A percentile compares a stretch with the other conserved stretches of the same genome.
phyloP scores from a whole-genome alignment of 2,888 invertebrate genomes.

The Chymomyza caudatula region DNA sequence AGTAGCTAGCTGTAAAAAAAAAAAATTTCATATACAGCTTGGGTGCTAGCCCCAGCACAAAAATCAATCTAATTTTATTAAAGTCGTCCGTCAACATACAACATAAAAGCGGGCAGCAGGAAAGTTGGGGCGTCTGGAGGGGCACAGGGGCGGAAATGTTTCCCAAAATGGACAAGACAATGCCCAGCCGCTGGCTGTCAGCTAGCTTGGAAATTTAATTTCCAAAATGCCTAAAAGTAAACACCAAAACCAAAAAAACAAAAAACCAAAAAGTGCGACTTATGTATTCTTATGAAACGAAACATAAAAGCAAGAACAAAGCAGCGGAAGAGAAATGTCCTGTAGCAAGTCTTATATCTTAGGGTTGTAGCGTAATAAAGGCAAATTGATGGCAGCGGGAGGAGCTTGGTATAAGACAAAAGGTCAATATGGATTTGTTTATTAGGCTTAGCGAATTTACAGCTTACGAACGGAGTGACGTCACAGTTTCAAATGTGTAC shows the following conservation, averaged over 20 bases:
- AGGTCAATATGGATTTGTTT: too few relatives aligned
- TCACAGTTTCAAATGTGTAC: too few relatives aligned
- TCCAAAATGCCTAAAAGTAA: conserved; percentile 35
- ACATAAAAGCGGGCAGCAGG: conserved; percentile 19
- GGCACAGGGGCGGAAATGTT: not conserved
- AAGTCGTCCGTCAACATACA: conserved; percentile 57
- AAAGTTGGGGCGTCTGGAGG: not conserved
- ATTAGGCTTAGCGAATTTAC: too few relatives aligned
- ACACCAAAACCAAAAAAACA: not conserved
- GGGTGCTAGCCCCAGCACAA: conserved; percentile 33
- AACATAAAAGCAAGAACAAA: not conserved
- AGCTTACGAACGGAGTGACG: too few relatives aligned
- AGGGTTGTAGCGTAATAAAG: too few relatives aligned
- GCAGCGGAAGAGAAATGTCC: too few relatives aligned
- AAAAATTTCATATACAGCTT: not conserved
- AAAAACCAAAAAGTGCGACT: conserved; percentile 19
- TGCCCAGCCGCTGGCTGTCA: conserved; percentile 4
- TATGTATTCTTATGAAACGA: conserved; percentile 1
- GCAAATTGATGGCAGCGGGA: too few relatives aligned
- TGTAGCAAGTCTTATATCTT: too few relatives aligned
- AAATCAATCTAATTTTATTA: conserved; percentile 69
- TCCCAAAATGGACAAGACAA: conserved; percentile 26
- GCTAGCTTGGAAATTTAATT: conserved; percentile 33
- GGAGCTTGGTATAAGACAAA: too few relatives aligned
- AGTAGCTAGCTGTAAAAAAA: conserved; percentile 43